Evolutionary conservation across 2,113 vertebrate species (phyloP), one percentile per base, ranked within the genome.

Genomic region (Corythornis madagascariensis): DNA sequence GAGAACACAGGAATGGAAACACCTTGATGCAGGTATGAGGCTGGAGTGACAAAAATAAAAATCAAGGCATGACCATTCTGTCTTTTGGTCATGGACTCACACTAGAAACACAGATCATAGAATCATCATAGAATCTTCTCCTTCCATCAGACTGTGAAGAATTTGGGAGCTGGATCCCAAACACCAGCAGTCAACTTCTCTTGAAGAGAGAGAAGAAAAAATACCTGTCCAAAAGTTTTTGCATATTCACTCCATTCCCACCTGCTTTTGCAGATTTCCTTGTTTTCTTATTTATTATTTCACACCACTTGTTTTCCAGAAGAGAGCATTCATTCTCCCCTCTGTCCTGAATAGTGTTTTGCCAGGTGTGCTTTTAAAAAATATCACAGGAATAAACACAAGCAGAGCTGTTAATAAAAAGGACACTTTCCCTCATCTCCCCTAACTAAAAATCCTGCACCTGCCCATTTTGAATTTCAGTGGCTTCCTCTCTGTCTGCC

Each of bases 1-100:
- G 64, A 95, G 43, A 66, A 75, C 82, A 71, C 14, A 47, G 67
- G 45, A 64, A 77, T 72, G 83, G 89, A 86, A 95, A 92, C 81
- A 83, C 75, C 91, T 81, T 10, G 2, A 56, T n/a, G 31, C 78
- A 95, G 93, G 92, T 90, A 86, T 14, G 67, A 29, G 59, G 43
- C 50, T 24, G 48, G 33, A 80, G 65, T 16, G 60, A 66, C 1
- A 4, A 63, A 86, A 90, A 63, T 29, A 74, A 87, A 93, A 93
- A 76, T 29, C 72, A 26, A 57, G 71, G 13, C 45, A 66, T 14
- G 56, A 40, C 42, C 29, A 1, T 38, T 83, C 11, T 38, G 53
- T 57, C 13, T 78, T 83, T 63, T 78, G 53, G 29, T 48, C 5
- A 1, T 8, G 21, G 67, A 47, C 9, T 14, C 0, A 0, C 1